phyloP scores from a whole-genome alignment of 2,888 invertebrate species.

The Drosophila atripex region DNA sequence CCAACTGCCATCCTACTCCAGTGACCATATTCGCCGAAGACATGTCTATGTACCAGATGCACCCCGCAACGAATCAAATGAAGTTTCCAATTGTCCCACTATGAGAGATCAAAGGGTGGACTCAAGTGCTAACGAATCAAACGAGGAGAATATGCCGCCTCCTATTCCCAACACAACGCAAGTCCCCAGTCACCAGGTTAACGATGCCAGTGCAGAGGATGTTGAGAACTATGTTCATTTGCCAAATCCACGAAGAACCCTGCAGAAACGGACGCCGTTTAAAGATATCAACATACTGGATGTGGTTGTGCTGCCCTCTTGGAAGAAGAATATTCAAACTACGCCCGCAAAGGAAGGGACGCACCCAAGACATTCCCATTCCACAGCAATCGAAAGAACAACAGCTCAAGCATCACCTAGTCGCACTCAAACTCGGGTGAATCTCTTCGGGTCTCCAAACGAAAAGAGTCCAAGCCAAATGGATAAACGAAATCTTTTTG shows the following conservation, averaged over 20 bases:
- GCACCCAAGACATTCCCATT: not conserved
- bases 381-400: not conserved
- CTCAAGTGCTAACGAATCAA: slow-evolving; percentile 68
- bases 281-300: slow-evolving; percentile 81
- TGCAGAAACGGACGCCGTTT: slow-evolving; percentile 74
- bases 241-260: slow-evolving; percentile 71
- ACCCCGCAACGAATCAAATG: not conserved
- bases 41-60: slow-evolving; percentile 61
- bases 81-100: slow-evolving; percentile 7
- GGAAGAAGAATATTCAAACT: slow-evolving; percentile 52
- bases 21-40: slow-evolving; percentile 73
- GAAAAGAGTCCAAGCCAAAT: not conserved
- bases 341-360: slow-evolving; percentile 21
- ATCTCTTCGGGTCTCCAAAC: slow-evolving; percentile 22
- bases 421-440: slow-evolving; percentile 15
- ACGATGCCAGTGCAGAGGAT: slow-evolving; percentile 37
- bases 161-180: not conserved
- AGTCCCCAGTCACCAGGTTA: slow-evolving; percentile 43
- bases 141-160: slow-evolving; percentile 79
- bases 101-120: not conserved
- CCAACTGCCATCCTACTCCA: slow-evolving; percentile 82
- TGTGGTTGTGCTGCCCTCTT: slow-evolving; percentile 74
- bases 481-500: slow-evolving; percentile 63
- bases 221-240: slow-evolving; percentile 62
- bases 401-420: not conserved